phyloP scores from a whole-genome alignment of 1,140 invertebrate genomes.

The Leptinotarsa defecta region DNA sequence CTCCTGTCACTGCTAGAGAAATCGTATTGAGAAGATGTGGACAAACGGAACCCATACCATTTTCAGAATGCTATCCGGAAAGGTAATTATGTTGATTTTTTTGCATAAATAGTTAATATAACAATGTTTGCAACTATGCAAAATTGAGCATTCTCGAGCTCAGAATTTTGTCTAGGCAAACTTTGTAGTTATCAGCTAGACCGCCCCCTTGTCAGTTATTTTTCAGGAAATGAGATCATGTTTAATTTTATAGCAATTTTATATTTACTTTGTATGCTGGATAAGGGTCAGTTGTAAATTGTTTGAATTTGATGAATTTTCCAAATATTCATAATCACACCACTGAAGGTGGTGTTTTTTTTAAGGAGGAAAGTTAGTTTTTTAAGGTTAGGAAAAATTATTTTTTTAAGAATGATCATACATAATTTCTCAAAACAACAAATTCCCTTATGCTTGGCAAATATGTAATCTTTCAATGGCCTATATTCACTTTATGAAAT shows the following conservation, averaged over 20 bases:
- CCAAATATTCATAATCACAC: no score
- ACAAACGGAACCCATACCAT: conserved; percentile 64
- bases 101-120: conserved; percentile 11
- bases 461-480: no score
- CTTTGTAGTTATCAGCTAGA: not conserved
- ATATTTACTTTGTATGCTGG: not conserved
- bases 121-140: conserved; percentile 19
- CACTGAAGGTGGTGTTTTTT: no score
- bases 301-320: no score
- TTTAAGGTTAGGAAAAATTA: no score
- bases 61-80: conserved; percentile 66
- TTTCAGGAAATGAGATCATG: not conserved
- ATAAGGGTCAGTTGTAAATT: not conserved
- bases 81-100: conserved; percentile 57
- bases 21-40: conserved; percentile 67
- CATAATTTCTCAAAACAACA: no score
- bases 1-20: conserved; percentile 56
- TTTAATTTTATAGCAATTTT: not conserved
- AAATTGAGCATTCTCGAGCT: not conserved
- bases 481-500: no score
- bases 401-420: no score
- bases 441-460: no score
- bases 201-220: not conserved
- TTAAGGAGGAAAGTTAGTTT: no score
- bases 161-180: not conserved